Evolutionary conservation across 2,797 vertebrate genomes (phyloP), one percentile per base, ranked within the genome.

Genomic region (Paguma larvata): DNA sequence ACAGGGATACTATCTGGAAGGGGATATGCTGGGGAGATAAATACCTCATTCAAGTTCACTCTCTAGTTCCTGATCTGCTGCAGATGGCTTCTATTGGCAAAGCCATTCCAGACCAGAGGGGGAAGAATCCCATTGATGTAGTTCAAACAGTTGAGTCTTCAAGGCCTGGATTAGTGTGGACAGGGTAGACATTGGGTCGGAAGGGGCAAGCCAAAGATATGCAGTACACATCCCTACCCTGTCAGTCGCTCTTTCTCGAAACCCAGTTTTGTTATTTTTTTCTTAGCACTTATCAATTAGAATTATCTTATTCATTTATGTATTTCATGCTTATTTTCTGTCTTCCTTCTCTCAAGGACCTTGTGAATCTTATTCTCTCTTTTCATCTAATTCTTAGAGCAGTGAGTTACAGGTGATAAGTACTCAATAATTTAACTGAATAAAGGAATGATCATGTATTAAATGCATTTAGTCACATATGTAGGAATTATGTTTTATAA

Each of bases 401-500:
- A 34, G 23, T 77, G 6, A 10, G 9, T 48, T 75, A 5, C 41
- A 7, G 30, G 23, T 53, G 21, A 27, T 41, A 30, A 19, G 16
- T n/a, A 48, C 41, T 21, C 51, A 87, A 0, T 59, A 16, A 93
- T 73, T 48, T 77, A 34, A 80, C 2, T 63, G 44, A 85, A 70
- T 75, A 70, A 91, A 63, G 21, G 10, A 56, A 70, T 85, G 46
- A 62, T 70, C 0, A 18, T 23, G 34, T 85, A 44, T 84, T 89
- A 25, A 77, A 77, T 2, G 89, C 7, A 63, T 25, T 41, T 5
- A 67, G 19, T 85, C 21, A 68, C 2, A 51, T 53, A 12, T 16
- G 13, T 48, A 21, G 15, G 3, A 7, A 21, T 83, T 90, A 32
- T 72, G 62, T 59, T 80, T 95, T 94, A 25, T 87, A 96, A 92